Evolutionary conservation across 2,888 invertebrate species (phyloP).

Genomic region (Labia minor): DNA sequence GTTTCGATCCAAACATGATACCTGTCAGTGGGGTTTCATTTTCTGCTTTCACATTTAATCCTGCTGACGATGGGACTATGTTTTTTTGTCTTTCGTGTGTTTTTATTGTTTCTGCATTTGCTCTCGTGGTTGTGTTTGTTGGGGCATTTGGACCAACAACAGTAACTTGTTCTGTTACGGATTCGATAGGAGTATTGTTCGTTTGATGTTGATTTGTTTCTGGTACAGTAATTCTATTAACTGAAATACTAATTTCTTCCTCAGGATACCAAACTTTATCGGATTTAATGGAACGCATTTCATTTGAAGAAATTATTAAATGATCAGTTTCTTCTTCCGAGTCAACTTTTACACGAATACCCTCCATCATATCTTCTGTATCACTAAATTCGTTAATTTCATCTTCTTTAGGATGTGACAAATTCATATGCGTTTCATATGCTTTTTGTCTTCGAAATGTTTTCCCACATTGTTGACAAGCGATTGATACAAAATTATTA

Average conservation of each 20-base stretch:
- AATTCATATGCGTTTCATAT: slow-evolving; percentile 50
- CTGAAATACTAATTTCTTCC: slow-evolving; percentile 31
- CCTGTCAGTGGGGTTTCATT: not conserved
- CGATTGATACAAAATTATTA: slow-evolving; percentile 25
- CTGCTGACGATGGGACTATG: not conserved
- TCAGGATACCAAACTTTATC: slow-evolving; percentile 34
- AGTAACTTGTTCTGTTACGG: not conserved
- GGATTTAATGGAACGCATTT: slow-evolving; percentile 14
- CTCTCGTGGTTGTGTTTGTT: slow-evolving; percentile 3
- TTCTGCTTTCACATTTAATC: not conserved
- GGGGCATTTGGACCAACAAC: not conserved
- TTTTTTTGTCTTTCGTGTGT: not conserved
- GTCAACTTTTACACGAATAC: slow-evolving; percentile 65
- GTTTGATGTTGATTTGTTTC: not conserved
- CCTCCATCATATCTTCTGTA: slow-evolving; percentile 76
- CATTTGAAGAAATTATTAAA: slow-evolving; percentile 31
- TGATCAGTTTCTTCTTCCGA: slow-evolving; percentile 38
- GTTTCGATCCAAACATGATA: not conserved
- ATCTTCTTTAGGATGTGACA: slow-evolving; percentile 44
- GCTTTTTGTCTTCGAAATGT: slow-evolving; percentile 52
- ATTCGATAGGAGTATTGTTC: not conserved
- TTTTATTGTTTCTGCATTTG: not conserved
- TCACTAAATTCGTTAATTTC: slow-evolving; percentile 71
- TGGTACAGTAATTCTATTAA: not conserved
- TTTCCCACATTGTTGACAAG: slow-evolving; percentile 41